phyloP scores from a whole-genome alignment of 2,888 invertebrate genomes.

The Drosophila gaucha region DNA sequence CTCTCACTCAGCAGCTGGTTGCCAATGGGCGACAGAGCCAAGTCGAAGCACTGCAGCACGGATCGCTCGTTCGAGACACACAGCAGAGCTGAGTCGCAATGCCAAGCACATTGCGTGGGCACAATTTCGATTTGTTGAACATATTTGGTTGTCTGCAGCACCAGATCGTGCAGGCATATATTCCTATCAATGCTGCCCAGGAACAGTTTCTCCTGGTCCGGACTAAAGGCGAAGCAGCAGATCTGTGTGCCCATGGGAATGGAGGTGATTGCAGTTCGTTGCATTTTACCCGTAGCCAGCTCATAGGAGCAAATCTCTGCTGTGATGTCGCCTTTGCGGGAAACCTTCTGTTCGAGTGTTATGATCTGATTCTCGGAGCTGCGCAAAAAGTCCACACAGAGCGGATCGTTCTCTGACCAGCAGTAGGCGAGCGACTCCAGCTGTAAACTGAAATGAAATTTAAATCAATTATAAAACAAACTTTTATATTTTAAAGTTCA shows the following conservation, averaged over 20 bases:
- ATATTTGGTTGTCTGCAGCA: constrained; percentile 90
- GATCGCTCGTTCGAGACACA: constrained; percentile 89
- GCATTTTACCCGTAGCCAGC: constrained; percentile 86
- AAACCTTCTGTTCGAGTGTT: constrained; percentile 93
- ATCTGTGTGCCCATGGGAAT: constrained; percentile 90
- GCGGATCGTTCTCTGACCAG: constrained; percentile 94
- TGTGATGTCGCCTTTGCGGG: constrained; percentile 89
- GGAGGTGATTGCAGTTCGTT: constrained; percentile 88
- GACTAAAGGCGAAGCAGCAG: constrained; percentile 88
- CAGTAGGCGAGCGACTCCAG: constrained; percentile 92
- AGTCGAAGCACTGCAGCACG: constrained; percentile 91
- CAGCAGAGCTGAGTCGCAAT: constrained; percentile 89
- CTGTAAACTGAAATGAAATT: constrained; percentile 85
- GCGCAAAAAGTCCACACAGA: constrained; percentile 92
- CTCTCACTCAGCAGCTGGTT: constrained; percentile 89
- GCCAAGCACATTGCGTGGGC: constrained; percentile 90
- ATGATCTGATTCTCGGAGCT: constrained; percentile 89
- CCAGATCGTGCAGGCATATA: constrained; percentile 91
- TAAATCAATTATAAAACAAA: constrained; percentile 1
- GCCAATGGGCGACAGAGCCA: constrained; percentile 88
- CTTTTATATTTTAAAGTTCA: background rate
- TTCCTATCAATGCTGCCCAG: constrained; percentile 94
- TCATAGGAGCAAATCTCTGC: constrained; percentile 89
- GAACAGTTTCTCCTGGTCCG: constrained; percentile 90
- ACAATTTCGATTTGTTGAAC: constrained; percentile 91